Conservation (phyloP, 1,140 invertebrate species). For the Metopolophium dirhodum region DNA sequence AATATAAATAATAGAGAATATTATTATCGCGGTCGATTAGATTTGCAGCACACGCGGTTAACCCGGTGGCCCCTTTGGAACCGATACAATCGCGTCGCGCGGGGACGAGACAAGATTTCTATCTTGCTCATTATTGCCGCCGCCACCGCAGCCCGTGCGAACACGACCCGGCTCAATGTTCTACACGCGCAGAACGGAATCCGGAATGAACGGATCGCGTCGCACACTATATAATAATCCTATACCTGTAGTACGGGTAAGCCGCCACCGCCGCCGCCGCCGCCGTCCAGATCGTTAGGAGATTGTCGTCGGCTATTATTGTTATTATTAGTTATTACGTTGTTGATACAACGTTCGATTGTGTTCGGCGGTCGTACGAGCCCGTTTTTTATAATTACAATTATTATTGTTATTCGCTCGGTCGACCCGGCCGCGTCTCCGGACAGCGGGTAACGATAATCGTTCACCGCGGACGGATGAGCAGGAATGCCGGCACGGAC, state of each 20-base stretch:
- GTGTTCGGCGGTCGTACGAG: slow-evolving; percentile 1
- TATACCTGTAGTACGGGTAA: not conserved
- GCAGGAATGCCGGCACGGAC: not conserved
- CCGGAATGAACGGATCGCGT: slow-evolving; percentile 11
- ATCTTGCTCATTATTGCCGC: slow-evolving; percentile 36
- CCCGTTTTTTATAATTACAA: slow-evolving; percentile 8
- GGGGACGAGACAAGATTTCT: slow-evolving; percentile 53
- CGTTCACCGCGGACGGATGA: not conserved
- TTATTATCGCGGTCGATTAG: not conserved
- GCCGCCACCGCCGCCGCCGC: too few relatives aligned
- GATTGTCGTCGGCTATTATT: not conserved
- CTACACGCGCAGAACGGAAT: slow-evolving; percentile 32
- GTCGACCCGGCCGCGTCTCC: not conserved
- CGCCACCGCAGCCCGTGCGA: not conserved
- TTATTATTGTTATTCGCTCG: not conserved
- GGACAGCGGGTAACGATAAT: not conserved
- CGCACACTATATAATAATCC: not conserved
- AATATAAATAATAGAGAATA: not conserved
- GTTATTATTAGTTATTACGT: slow-evolving; percentile 11
- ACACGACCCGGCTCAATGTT: slow-evolving; percentile 39
- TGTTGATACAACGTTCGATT: slow-evolving; percentile 40
- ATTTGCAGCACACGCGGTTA: slow-evolving; percentile 35
- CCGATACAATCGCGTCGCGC: slow-evolving; percentile 42
- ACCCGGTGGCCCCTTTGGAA: slow-evolving; percentile 53
- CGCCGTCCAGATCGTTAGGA: not conserved